A percentile compares a stretch with the other conserved stretches of the same genome.
Conservation (phyloP, 2,113 vertebrate species). For the Microtus pennsylvanicus region DNA sequence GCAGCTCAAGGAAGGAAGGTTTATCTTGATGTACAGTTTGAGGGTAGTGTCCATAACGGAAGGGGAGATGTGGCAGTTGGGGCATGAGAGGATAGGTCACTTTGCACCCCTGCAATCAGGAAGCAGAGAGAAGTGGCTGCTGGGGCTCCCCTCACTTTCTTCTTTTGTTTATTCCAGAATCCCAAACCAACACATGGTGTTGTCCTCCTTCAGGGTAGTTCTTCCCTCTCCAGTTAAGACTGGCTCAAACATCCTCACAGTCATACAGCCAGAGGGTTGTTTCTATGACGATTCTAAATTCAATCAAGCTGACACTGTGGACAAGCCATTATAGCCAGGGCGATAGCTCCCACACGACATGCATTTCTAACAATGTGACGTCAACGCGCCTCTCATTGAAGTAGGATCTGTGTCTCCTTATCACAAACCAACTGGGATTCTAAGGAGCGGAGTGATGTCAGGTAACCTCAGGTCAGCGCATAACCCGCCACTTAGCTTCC, state of each 20-base stretch:
- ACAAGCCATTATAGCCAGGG: neutral
- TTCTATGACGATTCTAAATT: neutral
- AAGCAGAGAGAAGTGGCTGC: neutral
- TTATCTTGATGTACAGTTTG: neutral
- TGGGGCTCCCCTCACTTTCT: neutral
- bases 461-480: neutral
- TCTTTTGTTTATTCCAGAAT: neutral
- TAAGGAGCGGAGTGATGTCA: neutral
- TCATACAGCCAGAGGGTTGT: neutral
- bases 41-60: too few relatives aligned
- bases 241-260: neutral
- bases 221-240: neutral
- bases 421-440: neutral
- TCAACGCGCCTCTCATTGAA: neutral
- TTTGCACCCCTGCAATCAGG: neutral
- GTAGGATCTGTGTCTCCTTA: neutral
- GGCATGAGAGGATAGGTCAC: neutral
- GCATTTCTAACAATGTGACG: neutral
- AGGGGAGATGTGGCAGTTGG: neutral
- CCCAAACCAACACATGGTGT: neutral
- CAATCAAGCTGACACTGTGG: neutral
- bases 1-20: neutral
- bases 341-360: neutral
- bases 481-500: neutral
- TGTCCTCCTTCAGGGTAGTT: neutral